phyloP scores from a whole-genome alignment of 2,113 vertebrate genomes.

The Laticauda colubrina region DNA sequence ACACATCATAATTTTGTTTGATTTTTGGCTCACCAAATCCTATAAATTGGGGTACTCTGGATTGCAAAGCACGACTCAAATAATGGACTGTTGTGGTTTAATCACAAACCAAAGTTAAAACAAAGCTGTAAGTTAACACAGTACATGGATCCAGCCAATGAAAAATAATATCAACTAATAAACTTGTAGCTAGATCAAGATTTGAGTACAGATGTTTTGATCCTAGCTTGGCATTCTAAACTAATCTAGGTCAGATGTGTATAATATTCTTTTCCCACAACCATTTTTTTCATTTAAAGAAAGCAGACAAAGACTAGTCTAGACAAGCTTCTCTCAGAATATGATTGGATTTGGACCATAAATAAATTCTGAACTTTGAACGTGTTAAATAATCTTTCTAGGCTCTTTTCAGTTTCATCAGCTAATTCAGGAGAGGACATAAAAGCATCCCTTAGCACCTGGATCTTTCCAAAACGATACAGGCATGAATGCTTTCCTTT shows the following conservation, averaged over 20 bases:
- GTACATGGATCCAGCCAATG: neutral
- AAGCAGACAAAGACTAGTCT: neutral
- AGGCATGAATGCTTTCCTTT: neutral
- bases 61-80: neutral
- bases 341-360: neutral
- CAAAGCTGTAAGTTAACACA: neutral
- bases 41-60: neutral
- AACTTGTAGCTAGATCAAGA: neutral
- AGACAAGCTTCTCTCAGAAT: neutral
- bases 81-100: neutral
- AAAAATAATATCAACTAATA: neutral
- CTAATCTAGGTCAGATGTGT: neutral
- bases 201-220: neutral
- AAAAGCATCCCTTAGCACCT: neutral
- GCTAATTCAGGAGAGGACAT: neutral
- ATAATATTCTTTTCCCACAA: neutral
- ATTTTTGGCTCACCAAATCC: neutral
- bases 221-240: neutral
- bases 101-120: neutral
- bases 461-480: neutral
- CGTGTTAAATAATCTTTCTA: neutral
- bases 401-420: neutral
- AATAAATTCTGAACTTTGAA: neutral
- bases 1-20: neutral
- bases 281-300: neutral